These are phyloP conservation scores for Acrocephalus scirpaceus DNA, from an alignment of 2,797 vertebrate species.

Conservation along the genomic window DNA sequence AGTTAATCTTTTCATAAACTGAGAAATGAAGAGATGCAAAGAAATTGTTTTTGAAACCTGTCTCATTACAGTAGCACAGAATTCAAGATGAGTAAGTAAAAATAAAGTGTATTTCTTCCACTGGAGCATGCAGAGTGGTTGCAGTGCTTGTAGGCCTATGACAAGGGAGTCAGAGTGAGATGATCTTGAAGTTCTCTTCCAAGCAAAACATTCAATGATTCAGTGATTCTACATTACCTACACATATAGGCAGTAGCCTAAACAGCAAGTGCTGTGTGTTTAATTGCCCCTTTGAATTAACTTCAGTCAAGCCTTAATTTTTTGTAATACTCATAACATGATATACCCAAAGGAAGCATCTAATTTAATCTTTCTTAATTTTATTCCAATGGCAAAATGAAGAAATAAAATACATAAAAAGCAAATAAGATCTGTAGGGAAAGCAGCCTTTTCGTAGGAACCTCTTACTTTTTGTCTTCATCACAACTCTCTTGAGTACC, in stretches of 20 bases:
- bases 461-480: not conserved
- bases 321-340: not conserved
- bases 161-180: not conserved
- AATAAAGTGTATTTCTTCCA: not conserved
- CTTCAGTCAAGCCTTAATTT: not conserved
- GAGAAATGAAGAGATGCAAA: not conserved
- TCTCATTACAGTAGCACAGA: not conserved
- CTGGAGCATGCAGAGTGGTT: not conserved
- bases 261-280: not conserved
- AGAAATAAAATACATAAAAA: not conserved
- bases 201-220: not conserved
- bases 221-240: not conserved
- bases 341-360: not conserved
- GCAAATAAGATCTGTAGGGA: not conserved
- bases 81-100: not conserved
- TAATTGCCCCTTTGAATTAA: not conserved
- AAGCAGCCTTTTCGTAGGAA: not conserved
- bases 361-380: not conserved
- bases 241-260: not conserved
- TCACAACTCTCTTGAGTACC: not conserved
- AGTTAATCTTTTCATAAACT: not conserved
- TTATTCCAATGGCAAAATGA: not conserved
- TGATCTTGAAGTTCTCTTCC: not conserved
- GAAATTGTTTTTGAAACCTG: not conserved
- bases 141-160: not conserved